Evolutionary conservation across 2,888 invertebrate species (phyloP).

Genomic region (Eristalinus aeneus): DNA sequence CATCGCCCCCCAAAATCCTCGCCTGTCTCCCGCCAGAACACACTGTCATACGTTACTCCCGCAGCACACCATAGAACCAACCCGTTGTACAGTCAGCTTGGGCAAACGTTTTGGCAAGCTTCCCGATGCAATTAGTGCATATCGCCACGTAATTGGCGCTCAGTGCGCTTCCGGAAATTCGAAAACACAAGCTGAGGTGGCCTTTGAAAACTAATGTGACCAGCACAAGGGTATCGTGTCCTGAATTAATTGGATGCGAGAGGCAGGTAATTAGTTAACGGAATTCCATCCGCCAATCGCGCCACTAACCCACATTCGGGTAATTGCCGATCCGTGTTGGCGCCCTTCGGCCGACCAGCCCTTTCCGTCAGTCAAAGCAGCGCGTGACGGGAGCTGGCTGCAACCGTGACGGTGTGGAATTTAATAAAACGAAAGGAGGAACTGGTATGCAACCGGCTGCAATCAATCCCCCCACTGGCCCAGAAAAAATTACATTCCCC

Average conservation of each 20-base stretch:
- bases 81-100: not conserved
- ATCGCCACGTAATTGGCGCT: conserved; percentile 58
- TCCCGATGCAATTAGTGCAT: conserved; percentile 67
- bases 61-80: not conserved
- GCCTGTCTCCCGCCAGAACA: not conserved
- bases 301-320: not conserved
- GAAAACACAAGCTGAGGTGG: conserved; percentile 5
- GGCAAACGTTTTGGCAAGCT: conserved; percentile 47
- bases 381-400: too few species aligned
- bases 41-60: not conserved
- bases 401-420: not conserved
- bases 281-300: not conserved
- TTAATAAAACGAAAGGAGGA: not conserved
- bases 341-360: not conserved
- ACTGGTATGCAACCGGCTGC: not conserved
- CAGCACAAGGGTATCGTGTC: conserved; percentile 43
- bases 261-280: conserved; percentile 13
- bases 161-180: conserved; percentile 47
- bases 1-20: not conserved
- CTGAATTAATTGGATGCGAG: conserved; percentile 40
- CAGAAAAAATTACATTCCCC: not conserved
- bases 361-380: not conserved
- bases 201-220: conserved; percentile 57
- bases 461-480: not conserved
- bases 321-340: not conserved